phyloP scores from a whole-genome alignment of 2,797 vertebrate species.

The Coreius guichenoti region DNA sequence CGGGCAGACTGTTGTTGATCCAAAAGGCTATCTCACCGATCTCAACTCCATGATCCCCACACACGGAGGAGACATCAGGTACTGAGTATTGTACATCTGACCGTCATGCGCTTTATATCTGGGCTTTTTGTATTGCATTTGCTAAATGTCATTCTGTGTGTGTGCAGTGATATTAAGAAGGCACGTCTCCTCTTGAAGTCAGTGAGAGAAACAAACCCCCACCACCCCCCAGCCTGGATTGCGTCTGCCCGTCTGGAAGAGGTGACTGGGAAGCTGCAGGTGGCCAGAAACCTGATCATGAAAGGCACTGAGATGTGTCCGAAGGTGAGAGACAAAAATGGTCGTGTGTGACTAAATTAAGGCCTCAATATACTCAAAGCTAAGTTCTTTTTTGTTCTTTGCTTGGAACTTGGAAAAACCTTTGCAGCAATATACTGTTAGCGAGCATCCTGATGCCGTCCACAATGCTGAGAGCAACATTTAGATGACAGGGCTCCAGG shows the following conservation, averaged over 20 bases:
- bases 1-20: slow-evolving; percentile 97
- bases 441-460: too few species aligned
- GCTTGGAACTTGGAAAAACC: neutral
- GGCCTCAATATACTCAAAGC: neutral
- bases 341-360: neutral
- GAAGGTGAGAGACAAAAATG: slow-evolving; percentile 81
- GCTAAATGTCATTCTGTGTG: slow-evolving; percentile 10
- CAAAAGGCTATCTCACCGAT: slow-evolving; percentile 97
- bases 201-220: slow-evolving; percentile 96
- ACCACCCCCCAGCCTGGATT: slow-evolving; percentile 98
- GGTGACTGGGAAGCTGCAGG: slow-evolving; percentile 96
- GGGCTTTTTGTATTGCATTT: neutral
- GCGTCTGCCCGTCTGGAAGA: slow-evolving; percentile 96
- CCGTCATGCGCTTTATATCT: neutral
- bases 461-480: too few species aligned
- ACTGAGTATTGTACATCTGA: slow-evolving; percentile 56
- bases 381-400: neutral
- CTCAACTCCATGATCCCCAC: slow-evolving; percentile 99
- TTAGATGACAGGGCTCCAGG: too few species aligned
- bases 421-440: neutral
- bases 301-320: slow-evolving; percentile 99
- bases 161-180: slow-evolving; percentile 94
- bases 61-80: slow-evolving; percentile 98
- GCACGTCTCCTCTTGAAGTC: slow-evolving; percentile 95
- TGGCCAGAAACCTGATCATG: slow-evolving; percentile 98